Conservation (phyloP, 2,888 invertebrate genomes). For the Drosophila glabriapex region DNA sequence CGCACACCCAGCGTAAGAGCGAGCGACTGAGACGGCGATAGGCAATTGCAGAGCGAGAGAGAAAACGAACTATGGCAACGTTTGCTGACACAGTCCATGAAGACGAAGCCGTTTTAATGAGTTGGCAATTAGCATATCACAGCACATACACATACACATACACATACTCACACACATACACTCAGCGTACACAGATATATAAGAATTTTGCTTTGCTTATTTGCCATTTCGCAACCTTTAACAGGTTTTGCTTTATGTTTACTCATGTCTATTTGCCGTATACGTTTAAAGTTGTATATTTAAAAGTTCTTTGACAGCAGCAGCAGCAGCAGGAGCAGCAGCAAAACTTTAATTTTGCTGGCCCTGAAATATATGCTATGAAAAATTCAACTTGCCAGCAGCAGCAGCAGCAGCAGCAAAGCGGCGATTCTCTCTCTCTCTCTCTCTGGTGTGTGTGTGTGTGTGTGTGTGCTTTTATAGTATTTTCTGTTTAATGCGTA, state of each 20-base stretch:
- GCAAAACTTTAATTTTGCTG: conserved; percentile 40
- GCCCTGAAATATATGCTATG: conserved; percentile 56
- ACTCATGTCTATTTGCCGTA: conserved; percentile 33
- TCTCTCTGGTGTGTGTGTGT: conserved; percentile 5
- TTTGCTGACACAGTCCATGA: conserved; percentile 61
- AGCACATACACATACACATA: conserved; percentile 23
- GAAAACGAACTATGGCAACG: conserved; percentile 29
- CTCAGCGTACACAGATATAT: conserved; percentile 7
- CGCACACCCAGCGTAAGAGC: conserved; percentile 4
- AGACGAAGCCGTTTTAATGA: conserved; percentile 78
- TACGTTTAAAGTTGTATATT: conserved; percentile 58
- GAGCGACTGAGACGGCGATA: conserved; percentile 9
- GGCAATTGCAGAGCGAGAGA: conserved; percentile 9
- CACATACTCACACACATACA: conserved; percentile 16
- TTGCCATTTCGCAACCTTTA: conserved; percentile 1
- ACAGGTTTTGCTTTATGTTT: conserved; percentile 34
- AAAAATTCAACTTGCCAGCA: conserved; percentile 39
- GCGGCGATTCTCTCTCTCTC: conserved; percentile 26
- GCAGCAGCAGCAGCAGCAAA: conserved; percentile 27
- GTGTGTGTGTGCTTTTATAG: conserved; percentile 5
- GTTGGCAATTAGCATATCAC: conserved; percentile 77
- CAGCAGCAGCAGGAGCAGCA: conserved; percentile 11
- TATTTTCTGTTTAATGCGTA: background rate
- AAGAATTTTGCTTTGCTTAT: conserved; percentile 19
- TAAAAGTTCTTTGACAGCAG: conserved; percentile 36